Evolutionary conservation across 2,888 invertebrate genomes (phyloP), one percentile per base, ranked within the genome.

Genomic region (Epistrophe grossulariae): DNA sequence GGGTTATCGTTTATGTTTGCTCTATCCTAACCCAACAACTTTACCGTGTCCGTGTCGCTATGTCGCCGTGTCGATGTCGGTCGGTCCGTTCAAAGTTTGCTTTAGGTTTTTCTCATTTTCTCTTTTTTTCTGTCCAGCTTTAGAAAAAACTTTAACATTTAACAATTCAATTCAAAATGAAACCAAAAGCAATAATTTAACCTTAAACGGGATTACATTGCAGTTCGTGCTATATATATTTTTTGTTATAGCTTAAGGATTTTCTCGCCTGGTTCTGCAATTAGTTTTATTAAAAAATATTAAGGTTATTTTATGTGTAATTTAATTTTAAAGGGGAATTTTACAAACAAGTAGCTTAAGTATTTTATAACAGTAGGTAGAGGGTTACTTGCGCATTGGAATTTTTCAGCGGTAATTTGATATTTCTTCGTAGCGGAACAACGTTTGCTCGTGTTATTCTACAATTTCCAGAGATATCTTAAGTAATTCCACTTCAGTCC

Each of bases 181-280:
- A 73, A 78, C 71, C 74, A 68, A 31, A 66, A 76, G 83, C 74
- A 79, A 83, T 87, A 87, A 87, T 82, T 87, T 79, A 82, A 82
- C 73, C 64, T 87, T 79, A 78, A 78, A 79, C 45, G 40, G 82
- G 82, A 87, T 82, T 85, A 79, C 66, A 48, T 52, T 85, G 73
- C 85, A 87, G 70, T 71, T 81, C 50, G 59, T 71, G 73, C 73
- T 24, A 9, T 35, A 15, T 31, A 9, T 35, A 15, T 31, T n/a
- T 57, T 19, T 52, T 71, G 62, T 70, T 43, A n/a, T n/a, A 62
- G 59, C 57, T 71, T 43, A 76, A 72, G 74, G 70, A 82, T 60
- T 62, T 59, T 60, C 55, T 71, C 43, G 45, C 24, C 60, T 70
- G 74, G 64, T 74, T 60, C 57, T 5, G 48, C 85, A 85, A 85